phyloP scores from a whole-genome alignment of 2,888 invertebrate species.

The Trachelus tabidus region DNA sequence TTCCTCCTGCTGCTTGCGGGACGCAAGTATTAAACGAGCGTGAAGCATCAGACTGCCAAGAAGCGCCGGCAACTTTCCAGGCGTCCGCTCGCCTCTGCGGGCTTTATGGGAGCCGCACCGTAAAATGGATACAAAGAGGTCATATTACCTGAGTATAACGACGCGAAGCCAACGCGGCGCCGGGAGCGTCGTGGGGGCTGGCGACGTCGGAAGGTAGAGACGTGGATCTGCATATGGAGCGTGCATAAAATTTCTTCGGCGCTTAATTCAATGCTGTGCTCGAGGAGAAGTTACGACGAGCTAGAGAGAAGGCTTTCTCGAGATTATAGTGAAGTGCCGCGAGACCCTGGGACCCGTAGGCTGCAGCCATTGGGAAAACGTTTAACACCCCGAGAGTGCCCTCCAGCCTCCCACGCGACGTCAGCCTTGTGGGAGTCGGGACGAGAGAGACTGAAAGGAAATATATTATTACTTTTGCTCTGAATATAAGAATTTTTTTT shows the following conservation, averaged over 20 bases:
- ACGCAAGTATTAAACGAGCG: not conserved
- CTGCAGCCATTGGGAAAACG: not conserved
- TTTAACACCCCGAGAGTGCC: not conserved
- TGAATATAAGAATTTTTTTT: not conserved
- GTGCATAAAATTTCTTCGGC: conserved; percentile 61
- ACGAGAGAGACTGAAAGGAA: not conserved
- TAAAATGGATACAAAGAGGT: conserved; percentile 63
- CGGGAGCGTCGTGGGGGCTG: conserved; percentile 12
- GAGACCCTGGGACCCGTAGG: not conserved
- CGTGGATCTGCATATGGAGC: conserved; percentile 64
- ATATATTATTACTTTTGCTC: not conserved
- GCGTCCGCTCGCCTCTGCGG: conserved; percentile 3
- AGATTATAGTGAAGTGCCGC: not conserved
- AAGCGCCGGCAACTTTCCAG: not conserved
- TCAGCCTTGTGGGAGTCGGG: not conserved
- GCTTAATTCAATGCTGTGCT: conserved; percentile 60
- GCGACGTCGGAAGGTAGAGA: conserved; percentile 42
- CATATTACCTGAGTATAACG: conserved; percentile 48
- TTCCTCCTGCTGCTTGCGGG: not conserved
- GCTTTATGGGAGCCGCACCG: conserved; percentile 55
- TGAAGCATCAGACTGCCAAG: not conserved
- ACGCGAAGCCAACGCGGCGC: conserved; percentile 8
- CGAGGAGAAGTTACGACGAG: not conserved
- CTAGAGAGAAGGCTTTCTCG: not conserved
- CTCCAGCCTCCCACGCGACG: not conserved